Evolutionary conservation across 2,888 invertebrate genomes (phyloP).

Genomic region (Drosophila subquinaria): DNA sequence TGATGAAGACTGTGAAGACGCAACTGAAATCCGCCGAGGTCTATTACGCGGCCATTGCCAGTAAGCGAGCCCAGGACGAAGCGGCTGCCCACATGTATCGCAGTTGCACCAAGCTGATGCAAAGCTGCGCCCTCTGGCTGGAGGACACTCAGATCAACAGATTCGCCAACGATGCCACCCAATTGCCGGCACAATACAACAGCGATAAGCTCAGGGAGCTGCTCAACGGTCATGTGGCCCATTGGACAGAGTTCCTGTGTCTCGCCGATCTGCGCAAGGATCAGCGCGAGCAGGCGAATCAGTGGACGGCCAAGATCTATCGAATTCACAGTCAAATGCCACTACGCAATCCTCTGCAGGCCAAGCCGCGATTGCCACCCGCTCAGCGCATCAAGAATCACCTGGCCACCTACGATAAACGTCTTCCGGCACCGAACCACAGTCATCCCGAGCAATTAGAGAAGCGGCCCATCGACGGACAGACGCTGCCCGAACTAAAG

Average conservation of each 20-base stretch:
- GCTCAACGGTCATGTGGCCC: conserved; percentile 87
- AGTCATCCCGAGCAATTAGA: conserved; percentile 52
- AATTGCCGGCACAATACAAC: conserved; percentile 91
- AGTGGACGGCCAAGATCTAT: conserved; percentile 87
- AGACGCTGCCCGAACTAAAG: conserved; percentile 78
- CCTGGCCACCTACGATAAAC: conserved; percentile 89
- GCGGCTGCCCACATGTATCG: conserved; percentile 82
- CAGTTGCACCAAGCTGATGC: conserved; percentile 86
- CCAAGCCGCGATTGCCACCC: conserved; percentile 85
- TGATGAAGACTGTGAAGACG: conserved; percentile 90
- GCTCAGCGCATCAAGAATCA: conserved; percentile 87
- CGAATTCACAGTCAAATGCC: conserved; percentile 78
- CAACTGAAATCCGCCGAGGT: conserved; percentile 89
- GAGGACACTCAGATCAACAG: conserved; percentile 92
- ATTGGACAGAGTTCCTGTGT: conserved; percentile 90
- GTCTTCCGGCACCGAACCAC: conserved; percentile 87
- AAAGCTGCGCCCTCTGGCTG: conserved; percentile 90
- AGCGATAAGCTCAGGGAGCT: conserved; percentile 88
- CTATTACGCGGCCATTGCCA: conserved; percentile 86
- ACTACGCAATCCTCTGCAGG: conserved; percentile 67
- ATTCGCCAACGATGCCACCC: conserved; percentile 76
- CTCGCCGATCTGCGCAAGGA: conserved; percentile 87
- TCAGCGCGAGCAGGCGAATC: conserved; percentile 86
- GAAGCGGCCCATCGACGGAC: conserved; percentile 66
- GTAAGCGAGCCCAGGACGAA: conserved; percentile 84